phyloP scores from a whole-genome alignment of 1,140 invertebrate species.

The Formica exsecta region DNA sequence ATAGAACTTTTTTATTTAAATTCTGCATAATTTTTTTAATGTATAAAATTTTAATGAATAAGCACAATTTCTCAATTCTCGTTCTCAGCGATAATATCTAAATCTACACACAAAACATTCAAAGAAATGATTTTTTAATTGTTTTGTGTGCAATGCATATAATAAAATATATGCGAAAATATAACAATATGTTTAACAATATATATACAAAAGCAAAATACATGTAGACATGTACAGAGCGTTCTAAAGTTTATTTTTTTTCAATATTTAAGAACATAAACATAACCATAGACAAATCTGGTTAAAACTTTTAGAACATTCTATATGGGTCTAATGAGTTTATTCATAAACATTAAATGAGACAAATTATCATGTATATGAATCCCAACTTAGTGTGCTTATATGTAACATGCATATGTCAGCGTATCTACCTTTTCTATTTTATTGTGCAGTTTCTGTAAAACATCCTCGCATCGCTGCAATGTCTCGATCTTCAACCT shows the following conservation, averaged over 20 bases:
- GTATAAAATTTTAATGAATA: not conserved
- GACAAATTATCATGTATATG: not conserved
- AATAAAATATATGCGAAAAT: slow-evolving; percentile 8
- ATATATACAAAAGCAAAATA: not conserved
- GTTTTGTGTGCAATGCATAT: not conserved
- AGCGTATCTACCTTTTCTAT: slow-evolving; percentile 87
- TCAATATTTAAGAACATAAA: not conserved
- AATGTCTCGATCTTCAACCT: slow-evolving; percentile 90
- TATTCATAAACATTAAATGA: not conserved
- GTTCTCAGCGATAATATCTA: not conserved
- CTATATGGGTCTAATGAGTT: not conserved
- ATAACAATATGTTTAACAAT: not conserved
- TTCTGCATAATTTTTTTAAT: not conserved
- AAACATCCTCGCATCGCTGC: slow-evolving; percentile 89
- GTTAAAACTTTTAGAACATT: slow-evolving; percentile 16
- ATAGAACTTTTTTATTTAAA: not conserved
- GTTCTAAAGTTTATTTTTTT: not conserved
- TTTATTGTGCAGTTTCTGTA: slow-evolving; percentile 89
- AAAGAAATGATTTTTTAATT: not conserved
- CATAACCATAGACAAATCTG: not conserved
- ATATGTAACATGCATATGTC: not conserved
- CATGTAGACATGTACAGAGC: not conserved
- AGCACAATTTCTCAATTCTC: not conserved
- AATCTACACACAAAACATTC: not conserved
- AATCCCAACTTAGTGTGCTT: not conserved